These are phyloP conservation scores for Perdix hodgsoniae DNA, from an alignment of 2,797 vertebrate species.

Conservation along the genomic window DNA sequence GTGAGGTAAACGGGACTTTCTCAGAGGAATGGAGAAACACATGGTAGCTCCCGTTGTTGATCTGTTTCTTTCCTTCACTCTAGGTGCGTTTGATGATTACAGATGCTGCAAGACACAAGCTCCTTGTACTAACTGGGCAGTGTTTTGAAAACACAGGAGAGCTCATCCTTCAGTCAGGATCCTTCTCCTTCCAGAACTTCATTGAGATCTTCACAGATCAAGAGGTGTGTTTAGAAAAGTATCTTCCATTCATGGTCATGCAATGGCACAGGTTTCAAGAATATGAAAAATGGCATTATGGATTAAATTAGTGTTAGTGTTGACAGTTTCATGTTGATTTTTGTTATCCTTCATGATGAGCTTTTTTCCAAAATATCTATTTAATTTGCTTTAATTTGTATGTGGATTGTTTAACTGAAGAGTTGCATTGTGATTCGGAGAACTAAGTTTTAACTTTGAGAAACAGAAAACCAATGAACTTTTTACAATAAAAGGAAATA, in stretches of 20 bases:
- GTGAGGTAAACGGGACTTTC: not conserved
- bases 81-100: conserved; percentile 97
- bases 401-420: not conserved
- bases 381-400: not conserved
- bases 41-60: not conserved
- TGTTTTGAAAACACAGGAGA: conserved; percentile 95
- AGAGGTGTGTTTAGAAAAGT: conserved; percentile 84
- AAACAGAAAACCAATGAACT: not conserved
- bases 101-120: conserved; percentile 93
- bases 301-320: not conserved
- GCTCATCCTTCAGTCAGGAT: conserved; percentile 96
- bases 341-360: not conserved
- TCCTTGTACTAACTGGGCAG: conserved; percentile 93
- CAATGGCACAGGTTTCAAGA: not conserved
- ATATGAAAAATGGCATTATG: not conserved
- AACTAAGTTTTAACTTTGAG: not conserved
- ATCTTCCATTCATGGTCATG: not conserved
- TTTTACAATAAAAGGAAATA: not conserved
- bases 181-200: conserved; percentile 96
- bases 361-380: not conserved
- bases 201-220: conserved; percentile 99
- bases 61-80: not conserved
- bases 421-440: not conserved
- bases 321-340: not conserved
- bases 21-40: not conserved